Percentiles rank a stretch among this genome's conserved stretches.
Evolutionary conservation across 1,140 invertebrate species (phyloP).

Genomic region (Pentalonia nigronervosa): DNA sequence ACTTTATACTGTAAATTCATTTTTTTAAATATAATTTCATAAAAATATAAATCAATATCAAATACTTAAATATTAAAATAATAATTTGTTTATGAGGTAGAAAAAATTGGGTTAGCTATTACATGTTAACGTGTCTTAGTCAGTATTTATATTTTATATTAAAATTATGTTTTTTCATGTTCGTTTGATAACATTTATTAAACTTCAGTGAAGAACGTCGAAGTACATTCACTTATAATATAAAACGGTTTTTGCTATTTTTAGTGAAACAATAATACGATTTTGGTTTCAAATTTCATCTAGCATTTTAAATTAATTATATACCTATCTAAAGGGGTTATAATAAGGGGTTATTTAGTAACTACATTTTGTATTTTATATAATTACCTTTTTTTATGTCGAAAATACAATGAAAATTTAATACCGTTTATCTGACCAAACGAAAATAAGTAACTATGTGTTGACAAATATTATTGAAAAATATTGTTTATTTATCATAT

Average conservation of each 20-base stretch:
- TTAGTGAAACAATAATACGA: background rate
- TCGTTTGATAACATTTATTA: background rate
- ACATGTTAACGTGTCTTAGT: background rate
- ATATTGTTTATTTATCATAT: background rate
- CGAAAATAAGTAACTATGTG: background rate
- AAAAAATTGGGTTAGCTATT: no score
- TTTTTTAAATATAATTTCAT: background rate
- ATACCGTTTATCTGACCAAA: background rate
- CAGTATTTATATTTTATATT: background rate
- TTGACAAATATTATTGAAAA: background rate
- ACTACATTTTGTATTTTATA: background rate
- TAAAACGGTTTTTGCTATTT: background rate
- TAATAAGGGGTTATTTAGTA: no score
- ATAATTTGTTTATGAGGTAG: no score
- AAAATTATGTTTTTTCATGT: background rate
- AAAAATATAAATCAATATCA: no score
- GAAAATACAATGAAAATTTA: background rate
- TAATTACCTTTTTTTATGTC: background rate
- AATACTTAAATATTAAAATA: no score
- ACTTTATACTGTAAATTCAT: background rate
- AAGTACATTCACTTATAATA: background rate
- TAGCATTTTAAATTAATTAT: background rate
- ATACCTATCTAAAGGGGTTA: background rate
- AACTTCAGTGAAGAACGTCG: background rate
- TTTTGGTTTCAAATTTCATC: background rate